Evolutionary conservation across 2,113 vertebrate species (phyloP).

Genomic region (Falcunculus frontatus): DNA sequence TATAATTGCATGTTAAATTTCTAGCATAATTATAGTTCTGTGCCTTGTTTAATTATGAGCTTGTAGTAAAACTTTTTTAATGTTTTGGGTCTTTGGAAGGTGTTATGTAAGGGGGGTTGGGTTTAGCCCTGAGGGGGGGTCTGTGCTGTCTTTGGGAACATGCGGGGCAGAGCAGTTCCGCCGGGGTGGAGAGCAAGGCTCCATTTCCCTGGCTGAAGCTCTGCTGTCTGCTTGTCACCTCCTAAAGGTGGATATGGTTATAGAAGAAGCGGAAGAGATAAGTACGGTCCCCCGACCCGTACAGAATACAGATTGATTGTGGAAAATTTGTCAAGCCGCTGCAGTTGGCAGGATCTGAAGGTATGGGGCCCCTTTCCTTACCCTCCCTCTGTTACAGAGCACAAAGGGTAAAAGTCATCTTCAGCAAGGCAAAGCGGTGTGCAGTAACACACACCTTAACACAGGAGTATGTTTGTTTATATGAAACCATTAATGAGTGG

Average conservation of each 20-base stretch:
- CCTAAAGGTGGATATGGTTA: slow-evolving; percentile 91
- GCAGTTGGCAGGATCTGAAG: slow-evolving; percentile 98
- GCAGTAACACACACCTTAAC: accelerated
- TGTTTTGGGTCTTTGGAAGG: slow-evolving; percentile 2
- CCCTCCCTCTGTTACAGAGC: slow-evolving; percentile 8
- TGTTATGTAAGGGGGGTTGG: background rate
- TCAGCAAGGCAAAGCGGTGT: background rate
- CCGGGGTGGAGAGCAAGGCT: slow-evolving; percentile 11
- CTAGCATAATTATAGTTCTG: slow-evolving; percentile 1
- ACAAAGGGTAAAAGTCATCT: background rate
- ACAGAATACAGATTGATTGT: slow-evolving; percentile 98
- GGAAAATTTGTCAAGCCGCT: slow-evolving; percentile 96
- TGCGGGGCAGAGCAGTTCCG: slow-evolving; percentile 5
- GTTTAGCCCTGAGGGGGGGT: background rate
- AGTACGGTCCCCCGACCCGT: slow-evolving; percentile 92
- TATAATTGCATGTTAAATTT: slow-evolving; percentile 69
- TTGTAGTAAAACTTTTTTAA: background rate
- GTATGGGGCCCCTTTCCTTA: slow-evolving; percentile 71
- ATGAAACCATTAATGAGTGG: background rate
- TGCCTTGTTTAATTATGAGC: slow-evolving; percentile 3
- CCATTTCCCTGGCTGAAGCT: slow-evolving; percentile 69
- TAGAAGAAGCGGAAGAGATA: slow-evolving; percentile 92
- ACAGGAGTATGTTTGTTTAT: accelerated
- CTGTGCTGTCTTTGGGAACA: background rate
- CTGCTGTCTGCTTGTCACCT: slow-evolving; percentile 80